Percentiles rank a stretch among this genome's conserved stretches.
phyloP scores from a whole-genome alignment of 2,113 vertebrate species.

The Cochlearius cochlearius region DNA sequence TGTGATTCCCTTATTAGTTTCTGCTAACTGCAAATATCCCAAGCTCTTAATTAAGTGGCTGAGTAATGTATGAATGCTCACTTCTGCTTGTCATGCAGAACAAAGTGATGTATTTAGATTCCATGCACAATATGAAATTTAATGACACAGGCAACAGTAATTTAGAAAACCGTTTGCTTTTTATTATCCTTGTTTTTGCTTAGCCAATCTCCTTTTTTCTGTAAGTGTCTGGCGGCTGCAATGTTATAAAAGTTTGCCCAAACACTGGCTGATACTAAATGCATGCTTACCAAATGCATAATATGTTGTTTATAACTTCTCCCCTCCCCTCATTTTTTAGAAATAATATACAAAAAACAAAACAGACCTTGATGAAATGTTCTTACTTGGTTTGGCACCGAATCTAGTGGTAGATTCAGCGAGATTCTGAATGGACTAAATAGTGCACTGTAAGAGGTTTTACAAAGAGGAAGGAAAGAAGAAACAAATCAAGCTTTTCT shows the following conservation, averaged over 20 bases:
- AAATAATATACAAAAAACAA: slow-evolving; percentile 33
- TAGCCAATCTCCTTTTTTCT: slow-evolving; percentile 47
- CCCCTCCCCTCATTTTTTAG: not conserved
- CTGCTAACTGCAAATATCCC: slow-evolving; percentile 85
- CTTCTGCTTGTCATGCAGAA: slow-evolving; percentile 83
- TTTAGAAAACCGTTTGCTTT: slow-evolving; percentile 77
- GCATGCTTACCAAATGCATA: not conserved
- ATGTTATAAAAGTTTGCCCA: slow-evolving; percentile 45
- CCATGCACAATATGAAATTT: slow-evolving; percentile 85
- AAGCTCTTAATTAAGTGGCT: slow-evolving; percentile 85
- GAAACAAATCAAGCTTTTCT: slow-evolving; percentile 36
- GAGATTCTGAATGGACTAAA: slow-evolving; percentile 41
- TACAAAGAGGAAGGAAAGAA: not conserved
- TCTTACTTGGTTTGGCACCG: slow-evolving; percentile 6
- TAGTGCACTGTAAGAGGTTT: slow-evolving; percentile 20
- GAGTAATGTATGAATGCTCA: slow-evolving; percentile 85
- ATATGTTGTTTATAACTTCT: not conserved
- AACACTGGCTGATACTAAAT: slow-evolving; percentile 41
- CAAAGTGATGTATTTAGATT: slow-evolving; percentile 86
- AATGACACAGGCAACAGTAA: slow-evolving; percentile 80
- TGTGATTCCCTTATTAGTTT: slow-evolving; percentile 85
- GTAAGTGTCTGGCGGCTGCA: slow-evolving; percentile 49
- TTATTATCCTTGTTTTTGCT: slow-evolving; percentile 72
- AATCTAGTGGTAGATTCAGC: slow-evolving; percentile 11
- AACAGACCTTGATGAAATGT: slow-evolving; percentile 1